Percentiles rank a stretch among this genome's conserved stretches.
These are phyloP conservation scores for Vultur gryphus DNA, from an alignment of 2,797 vertebrate genomes.

Conservation along the genomic window DNA sequence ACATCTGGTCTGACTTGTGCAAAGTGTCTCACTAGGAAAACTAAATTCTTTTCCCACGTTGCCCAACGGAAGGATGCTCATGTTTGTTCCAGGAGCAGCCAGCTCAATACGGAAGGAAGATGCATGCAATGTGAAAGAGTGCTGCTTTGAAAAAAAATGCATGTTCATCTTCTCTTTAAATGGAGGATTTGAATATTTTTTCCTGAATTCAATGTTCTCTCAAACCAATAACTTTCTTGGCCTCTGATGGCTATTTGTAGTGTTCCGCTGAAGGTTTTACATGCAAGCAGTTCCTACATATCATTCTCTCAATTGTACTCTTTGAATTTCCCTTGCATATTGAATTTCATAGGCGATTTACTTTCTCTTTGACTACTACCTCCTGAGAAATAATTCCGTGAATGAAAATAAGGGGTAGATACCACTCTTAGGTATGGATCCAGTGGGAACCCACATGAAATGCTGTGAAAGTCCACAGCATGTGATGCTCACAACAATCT, in stretches of 20 bases:
- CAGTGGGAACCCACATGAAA: neutral
- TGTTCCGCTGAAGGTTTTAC: neutral
- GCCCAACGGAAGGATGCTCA: neutral
- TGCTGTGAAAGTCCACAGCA: neutral
- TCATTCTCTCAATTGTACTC: constrained; percentile 1
- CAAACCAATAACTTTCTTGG: constrained; percentile 22
- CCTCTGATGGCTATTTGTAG: neutral
- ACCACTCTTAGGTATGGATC: neutral
- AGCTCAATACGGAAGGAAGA: neutral
- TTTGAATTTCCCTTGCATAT: constrained; percentile 45
- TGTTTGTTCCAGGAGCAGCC: neutral
- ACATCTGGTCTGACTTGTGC: neutral
- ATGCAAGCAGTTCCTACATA: neutral
- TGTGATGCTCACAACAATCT: neutral
- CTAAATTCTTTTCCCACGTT: neutral
- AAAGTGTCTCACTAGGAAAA: neutral
- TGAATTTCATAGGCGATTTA: constrained; percentile 52
- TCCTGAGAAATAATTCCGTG: constrained; percentile 45
- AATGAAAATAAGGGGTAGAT: constrained; percentile 36
- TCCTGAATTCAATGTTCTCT: neutral
- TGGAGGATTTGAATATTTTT: neutral
- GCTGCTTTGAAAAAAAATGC: neutral
- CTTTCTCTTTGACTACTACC: constrained; percentile 36
- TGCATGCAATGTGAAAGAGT: neutral
- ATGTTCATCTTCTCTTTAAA: neutral